phyloP scores from a whole-genome alignment of 2,113 vertebrate genomes.

The Platysteira castanea region DNA sequence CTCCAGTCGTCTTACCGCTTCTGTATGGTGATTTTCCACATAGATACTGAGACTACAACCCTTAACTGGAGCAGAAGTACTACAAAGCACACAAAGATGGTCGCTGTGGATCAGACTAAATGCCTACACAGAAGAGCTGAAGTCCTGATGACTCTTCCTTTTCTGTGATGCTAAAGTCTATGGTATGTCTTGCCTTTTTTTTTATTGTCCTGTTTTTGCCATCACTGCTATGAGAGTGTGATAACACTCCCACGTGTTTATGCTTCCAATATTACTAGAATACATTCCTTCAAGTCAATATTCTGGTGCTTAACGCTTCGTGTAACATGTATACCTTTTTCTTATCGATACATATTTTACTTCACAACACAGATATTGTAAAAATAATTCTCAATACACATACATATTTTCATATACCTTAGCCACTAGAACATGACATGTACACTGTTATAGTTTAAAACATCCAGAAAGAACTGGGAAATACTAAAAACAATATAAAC shows the following conservation, averaged over 20 bases:
- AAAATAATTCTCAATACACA: background rate
- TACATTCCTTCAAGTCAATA: background rate
- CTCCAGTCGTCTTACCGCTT: background rate
- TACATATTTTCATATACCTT: background rate
- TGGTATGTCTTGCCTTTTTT: background rate
- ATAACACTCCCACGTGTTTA: background rate
- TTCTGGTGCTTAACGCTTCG: background rate
- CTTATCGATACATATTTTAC: background rate
- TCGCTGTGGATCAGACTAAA: background rate
- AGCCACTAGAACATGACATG: background rate
- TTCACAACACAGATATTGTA: background rate
- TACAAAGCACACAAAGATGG: background rate
- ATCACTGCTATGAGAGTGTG: background rate
- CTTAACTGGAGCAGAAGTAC: background rate
- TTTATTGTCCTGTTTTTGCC: background rate
- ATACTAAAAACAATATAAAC: background rate
- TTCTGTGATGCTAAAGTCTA: background rate
- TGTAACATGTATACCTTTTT: background rate
- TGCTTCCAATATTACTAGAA: background rate
- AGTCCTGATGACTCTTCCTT: background rate
- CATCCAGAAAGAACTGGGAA: background rate
- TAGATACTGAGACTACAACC: accelerated
- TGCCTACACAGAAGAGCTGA: background rate
- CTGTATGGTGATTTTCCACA: background rate
- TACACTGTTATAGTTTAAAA: background rate